Conservation (phyloP, 2,113 vertebrate species). For the Aptenodytes forsteri region DNA sequence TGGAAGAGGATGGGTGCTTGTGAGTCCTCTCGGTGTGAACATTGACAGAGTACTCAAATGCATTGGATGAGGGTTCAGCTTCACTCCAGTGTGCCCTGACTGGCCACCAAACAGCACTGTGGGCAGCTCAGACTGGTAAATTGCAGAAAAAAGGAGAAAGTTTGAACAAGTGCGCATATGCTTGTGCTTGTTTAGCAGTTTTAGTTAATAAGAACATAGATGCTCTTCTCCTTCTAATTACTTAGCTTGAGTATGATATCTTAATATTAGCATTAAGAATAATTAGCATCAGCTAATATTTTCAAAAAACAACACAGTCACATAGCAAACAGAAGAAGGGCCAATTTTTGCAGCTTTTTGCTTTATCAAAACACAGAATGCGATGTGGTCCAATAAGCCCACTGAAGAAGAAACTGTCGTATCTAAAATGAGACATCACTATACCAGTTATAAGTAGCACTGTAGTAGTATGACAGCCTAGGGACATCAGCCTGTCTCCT, state of each 20-base stretch:
- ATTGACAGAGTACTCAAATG: background rate
- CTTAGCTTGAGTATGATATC: background rate
- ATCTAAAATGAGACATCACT: background rate
- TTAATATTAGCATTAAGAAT: background rate
- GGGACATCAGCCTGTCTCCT: background rate
- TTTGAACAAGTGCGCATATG: background rate
- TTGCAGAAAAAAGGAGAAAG: background rate
- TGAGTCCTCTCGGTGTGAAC: background rate
- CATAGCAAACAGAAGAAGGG: background rate
- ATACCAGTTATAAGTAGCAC: background rate
- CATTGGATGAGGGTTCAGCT: background rate
- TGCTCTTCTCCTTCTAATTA: background rate
- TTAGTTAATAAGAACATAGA: background rate
- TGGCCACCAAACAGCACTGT: background rate
- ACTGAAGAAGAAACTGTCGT: background rate
- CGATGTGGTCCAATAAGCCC: background rate
- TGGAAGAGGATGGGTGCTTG: background rate
- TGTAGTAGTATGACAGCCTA: background rate
- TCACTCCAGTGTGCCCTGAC: background rate
- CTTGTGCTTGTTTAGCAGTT: background rate
- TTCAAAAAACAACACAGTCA: background rate
- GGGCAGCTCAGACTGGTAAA: background rate
- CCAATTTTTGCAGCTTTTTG: background rate
- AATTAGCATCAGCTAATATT: background rate
- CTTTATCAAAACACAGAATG: background rate